Evolutionary conservation across 2,888 invertebrate genomes (phyloP).

Genomic region (Euphydryas editha): DNA sequence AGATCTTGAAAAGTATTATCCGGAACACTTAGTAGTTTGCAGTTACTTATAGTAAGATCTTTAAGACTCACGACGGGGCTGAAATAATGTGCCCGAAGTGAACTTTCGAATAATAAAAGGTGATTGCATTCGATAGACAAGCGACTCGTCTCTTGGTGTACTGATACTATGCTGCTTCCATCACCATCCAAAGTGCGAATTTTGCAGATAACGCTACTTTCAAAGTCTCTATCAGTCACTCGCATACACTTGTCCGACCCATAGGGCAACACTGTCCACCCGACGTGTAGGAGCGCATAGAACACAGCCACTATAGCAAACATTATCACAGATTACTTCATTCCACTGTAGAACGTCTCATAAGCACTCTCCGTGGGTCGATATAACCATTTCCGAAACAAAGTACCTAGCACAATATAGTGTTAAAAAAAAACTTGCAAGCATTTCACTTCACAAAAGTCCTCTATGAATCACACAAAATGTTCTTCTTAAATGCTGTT

Average conservation of each 20-base stretch:
- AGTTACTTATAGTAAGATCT: slow-evolving; percentile 89
- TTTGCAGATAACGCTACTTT: slow-evolving; percentile 86
- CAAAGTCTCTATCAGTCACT: slow-evolving; percentile 72
- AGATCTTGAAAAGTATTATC: slow-evolving; percentile 91
- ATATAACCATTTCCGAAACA: slow-evolving; percentile 84
- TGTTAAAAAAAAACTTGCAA: slow-evolving; percentile 75
- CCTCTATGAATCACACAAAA: slow-evolving; percentile 48
- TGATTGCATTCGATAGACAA: slow-evolving; percentile 91
- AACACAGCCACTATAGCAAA: slow-evolving; percentile 71
- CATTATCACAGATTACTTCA: slow-evolving; percentile 82
- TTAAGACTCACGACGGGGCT: slow-evolving; percentile 88
- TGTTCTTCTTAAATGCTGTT: slow-evolving; percentile 53
- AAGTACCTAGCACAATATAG: slow-evolving; percentile 76
- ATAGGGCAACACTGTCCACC: slow-evolving; percentile 80
- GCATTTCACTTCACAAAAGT: slow-evolving; percentile 79
- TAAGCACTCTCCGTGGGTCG: slow-evolving; percentile 83
- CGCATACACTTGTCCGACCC: slow-evolving; percentile 79
- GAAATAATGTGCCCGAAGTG: slow-evolving; percentile 88
- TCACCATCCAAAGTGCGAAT: slow-evolving; percentile 88
- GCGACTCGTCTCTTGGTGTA: slow-evolving; percentile 87
- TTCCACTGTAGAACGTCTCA: slow-evolving; percentile 80
- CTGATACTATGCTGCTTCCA: slow-evolving; percentile 85
- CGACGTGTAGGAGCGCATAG: slow-evolving; percentile 82
- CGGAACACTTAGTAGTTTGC: slow-evolving; percentile 91
- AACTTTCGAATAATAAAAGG: slow-evolving; percentile 90